phyloP scores from a whole-genome alignment of 2,797 vertebrate genomes.

The Columba guinea region DNA sequence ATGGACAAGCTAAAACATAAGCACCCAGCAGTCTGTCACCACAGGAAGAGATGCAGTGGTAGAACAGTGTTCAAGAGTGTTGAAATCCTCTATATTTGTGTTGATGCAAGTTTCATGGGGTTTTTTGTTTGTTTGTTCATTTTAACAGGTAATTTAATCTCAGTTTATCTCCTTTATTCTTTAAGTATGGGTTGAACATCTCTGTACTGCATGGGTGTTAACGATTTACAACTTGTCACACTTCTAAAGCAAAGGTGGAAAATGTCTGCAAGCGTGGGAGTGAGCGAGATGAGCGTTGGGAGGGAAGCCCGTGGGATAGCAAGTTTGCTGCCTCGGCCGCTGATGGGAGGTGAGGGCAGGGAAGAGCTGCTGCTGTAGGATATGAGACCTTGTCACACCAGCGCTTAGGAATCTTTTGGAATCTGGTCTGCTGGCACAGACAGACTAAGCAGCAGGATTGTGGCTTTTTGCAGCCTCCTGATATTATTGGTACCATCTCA shows the following conservation, averaged over 20 bases:
- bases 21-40: no score
- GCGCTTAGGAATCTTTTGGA: background rate
- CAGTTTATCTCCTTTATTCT: background rate
- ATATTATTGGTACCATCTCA: background rate
- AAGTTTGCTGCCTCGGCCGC: background rate
- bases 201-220: background rate
- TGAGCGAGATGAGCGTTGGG: background rate
- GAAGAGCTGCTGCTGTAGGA: background rate
- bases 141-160: background rate
- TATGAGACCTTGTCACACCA: background rate
- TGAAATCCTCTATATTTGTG: background rate
- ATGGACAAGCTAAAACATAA: fast-evolving
- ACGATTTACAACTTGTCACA: background rate
- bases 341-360: background rate
- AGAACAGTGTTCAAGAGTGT: background rate
- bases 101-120: background rate
- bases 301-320: no score
- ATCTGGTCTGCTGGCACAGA: background rate
- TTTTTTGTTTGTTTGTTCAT: background rate
- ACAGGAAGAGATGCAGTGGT: background rate
- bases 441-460: background rate
- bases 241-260: background rate
- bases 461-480: background rate
- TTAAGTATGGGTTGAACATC: background rate
- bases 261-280: background rate